Evolutionary conservation across 2,888 invertebrate genomes (phyloP), one percentile per base, ranked within the genome.

Genomic region (Drosophila kambysellisi): DNA sequence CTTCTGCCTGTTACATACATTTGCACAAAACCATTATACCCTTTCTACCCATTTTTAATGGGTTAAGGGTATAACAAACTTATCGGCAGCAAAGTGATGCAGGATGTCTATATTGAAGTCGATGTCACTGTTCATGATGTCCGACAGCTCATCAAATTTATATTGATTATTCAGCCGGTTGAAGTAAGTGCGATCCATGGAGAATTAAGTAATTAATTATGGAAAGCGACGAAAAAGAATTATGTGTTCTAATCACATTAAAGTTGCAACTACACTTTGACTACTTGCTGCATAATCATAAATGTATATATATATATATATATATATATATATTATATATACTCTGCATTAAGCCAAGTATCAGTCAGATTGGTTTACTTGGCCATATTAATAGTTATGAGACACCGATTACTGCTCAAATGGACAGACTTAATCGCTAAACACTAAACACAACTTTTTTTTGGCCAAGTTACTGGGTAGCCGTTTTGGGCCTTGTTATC

Each of bases 141-240:
- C 32, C 62, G 59, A 32, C 57, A 77, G 76, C 57, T 63, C 69
- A 73, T 77, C 77, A 77, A 77, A 74, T 56, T 77, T 70, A 66
- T 70, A 77, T 77, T 74, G 77, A 25, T 46, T 46, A 70, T 66
- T 70, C 48, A 61, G 74, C 20, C 48, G 60, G 57, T 39, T 57
- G 33, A 58, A 58, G 63, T 48, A 57, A 25, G 37, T 64, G 48
- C 7, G 25, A 50, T 73, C 52, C 59, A 41, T 66, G 43, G 30
- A 37, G 32, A 63, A 59, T 76, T 62, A 73, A 66, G 48, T 66
- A 73, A 77, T 73, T 66, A 77, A 53, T 65, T 25, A 20, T 32
- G 32, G 56, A 12, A 46, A n/a, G 20, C 4, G 43, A 15, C 0
- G 15, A 2, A 25, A 25, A 2, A 2, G 7, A 46, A 25, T 4